Evolutionary conservation across 2,797 vertebrate species (phyloP).

Genomic region (Macrochelys suwanniensis): DNA sequence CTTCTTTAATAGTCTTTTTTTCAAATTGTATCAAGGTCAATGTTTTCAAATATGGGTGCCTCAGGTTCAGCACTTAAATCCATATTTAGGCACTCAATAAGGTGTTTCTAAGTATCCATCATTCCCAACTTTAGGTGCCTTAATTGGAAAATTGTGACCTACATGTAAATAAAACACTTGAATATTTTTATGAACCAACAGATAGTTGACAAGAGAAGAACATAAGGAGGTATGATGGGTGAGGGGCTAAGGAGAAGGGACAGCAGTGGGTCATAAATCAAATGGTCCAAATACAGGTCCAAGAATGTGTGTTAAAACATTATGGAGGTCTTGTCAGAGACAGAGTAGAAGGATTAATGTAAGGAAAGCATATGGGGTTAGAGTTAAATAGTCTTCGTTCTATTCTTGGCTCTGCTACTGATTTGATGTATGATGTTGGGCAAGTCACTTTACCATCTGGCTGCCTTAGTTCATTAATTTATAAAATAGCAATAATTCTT

Average conservation of each 20-base stretch:
- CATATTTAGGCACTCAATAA: background rate
- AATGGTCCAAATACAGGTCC: background rate
- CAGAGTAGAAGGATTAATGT: background rate
- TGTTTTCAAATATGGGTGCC: background rate
- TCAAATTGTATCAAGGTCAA: background rate
- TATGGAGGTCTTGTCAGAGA: background rate
- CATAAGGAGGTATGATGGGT: background rate
- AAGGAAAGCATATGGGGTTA: background rate
- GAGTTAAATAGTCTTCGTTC: background rate
- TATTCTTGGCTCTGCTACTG: background rate
- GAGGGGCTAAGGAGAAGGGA: background rate
- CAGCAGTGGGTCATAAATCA: background rate
- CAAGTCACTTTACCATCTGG: background rate
- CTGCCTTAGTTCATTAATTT: background rate
- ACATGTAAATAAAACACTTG: background rate
- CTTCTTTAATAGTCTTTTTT: background rate
- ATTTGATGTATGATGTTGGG: background rate
- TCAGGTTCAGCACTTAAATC: background rate
- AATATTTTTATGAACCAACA: background rate
- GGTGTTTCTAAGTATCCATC: background rate
- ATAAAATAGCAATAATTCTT: conserved; percentile 6
- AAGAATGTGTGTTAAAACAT: background rate
- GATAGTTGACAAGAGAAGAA: background rate
- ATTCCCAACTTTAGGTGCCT: background rate
- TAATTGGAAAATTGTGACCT: background rate